A percentile compares a stretch with the other conserved stretches of the same genome.
phyloP scores from a whole-genome alignment of 2,888 invertebrate genomes.

The Zygothrica quintamaculata region DNA sequence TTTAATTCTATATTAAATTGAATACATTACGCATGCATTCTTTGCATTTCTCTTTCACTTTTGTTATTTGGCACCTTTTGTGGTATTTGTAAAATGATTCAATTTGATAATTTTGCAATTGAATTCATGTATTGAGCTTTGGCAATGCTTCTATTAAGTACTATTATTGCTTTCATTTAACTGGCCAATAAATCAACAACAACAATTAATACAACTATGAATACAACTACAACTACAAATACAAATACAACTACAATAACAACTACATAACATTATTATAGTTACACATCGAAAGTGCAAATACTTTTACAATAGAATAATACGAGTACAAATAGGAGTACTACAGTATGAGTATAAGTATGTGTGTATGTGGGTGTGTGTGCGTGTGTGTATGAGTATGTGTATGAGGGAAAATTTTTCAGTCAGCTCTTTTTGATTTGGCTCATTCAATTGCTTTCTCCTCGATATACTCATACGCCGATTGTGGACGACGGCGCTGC shows the following conservation, averaged over 20 bases:
- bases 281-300: constrained; percentile 29
- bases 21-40: no score
- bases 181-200: constrained; percentile 32
- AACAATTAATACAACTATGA: constrained; percentile 15
- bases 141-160: constrained; percentile 53
- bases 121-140: constrained; percentile 37
- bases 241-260: constrained; percentile 19
- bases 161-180: constrained; percentile 61
- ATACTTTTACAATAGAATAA: constrained; percentile 42
- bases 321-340: no score
- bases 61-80: constrained; percentile 27
- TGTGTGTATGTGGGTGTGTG: no score
- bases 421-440: constrained; percentile 30
- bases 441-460: constrained; percentile 57
- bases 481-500: constrained; percentile 70
- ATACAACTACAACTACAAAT: constrained; percentile 18
- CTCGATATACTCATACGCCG: constrained; percentile 47
- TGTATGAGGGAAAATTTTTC: constrained; percentile 7
- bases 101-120: constrained; percentile 39
- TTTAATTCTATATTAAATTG: no score
- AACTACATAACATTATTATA: constrained; percentile 59
- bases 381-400: no score
- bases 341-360: no score
- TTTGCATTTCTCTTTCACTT: constrained; percentile 16
- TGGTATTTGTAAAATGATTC: neutral